phyloP scores from a whole-genome alignment of 2,113 vertebrate genomes.

The Neofelis nebulosa region DNA sequence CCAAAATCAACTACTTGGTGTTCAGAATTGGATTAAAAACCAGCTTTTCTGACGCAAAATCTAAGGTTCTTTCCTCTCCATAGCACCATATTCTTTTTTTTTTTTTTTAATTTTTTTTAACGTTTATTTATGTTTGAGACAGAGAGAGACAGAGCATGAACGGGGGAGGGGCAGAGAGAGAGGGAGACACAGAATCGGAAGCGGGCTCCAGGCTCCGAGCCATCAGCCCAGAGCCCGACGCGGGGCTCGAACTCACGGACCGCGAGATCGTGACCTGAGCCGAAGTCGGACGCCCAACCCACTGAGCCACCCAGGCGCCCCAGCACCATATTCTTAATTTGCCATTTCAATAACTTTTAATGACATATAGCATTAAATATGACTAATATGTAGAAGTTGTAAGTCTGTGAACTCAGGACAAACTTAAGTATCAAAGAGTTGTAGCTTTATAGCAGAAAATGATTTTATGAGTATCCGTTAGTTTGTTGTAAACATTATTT shows the following conservation, averaged over 20 bases:
- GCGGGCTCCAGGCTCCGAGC: no score
- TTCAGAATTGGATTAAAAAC: not conserved
- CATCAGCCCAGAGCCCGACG: no score
- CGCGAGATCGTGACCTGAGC: no score
- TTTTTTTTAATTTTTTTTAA: no score
- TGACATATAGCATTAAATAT: not conserved
- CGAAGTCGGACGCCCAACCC: no score
- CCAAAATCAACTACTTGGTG: not conserved
- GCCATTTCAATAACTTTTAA: not conserved
- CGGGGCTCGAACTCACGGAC: no score
- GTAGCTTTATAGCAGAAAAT: not conserved
- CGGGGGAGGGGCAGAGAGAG: no score
- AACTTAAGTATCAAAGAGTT: not conserved
- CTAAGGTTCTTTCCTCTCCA: not conserved
- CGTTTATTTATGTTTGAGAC: no score
- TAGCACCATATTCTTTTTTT: not conserved
- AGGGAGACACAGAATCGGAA: no score
- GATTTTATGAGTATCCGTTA: not conserved
- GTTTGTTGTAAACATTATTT: not conserved
- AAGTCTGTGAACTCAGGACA: not conserved
- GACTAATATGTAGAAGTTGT: not conserved
- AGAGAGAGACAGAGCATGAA: no score
- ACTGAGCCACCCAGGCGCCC: no score
- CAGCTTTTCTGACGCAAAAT: not conserved
- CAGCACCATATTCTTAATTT: not conserved